Base-by-base conservation (phyloP, 2,797 vertebrate species). In the Labeo calbasu region DNA sequence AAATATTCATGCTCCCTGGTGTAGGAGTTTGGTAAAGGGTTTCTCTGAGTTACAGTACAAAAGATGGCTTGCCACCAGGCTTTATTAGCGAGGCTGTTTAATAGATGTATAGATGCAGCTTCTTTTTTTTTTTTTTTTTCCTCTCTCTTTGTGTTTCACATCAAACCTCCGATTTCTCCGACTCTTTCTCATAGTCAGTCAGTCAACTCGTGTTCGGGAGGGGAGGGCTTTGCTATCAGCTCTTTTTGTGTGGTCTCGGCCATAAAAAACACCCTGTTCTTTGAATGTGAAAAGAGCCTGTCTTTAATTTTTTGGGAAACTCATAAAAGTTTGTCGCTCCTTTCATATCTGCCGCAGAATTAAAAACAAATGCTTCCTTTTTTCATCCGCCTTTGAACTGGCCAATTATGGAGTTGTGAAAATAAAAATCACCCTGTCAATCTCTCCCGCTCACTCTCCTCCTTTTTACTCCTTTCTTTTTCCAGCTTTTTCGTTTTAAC, bases 351-450 rank as follows among this genome's bases (percentile, higher is more conserved):
- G 94, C 93, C 87, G 92, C 93, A 86, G 94, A 96, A 98, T 98
- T 96, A 95, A 96, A 98, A 98, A 97, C 97, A 98, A 98, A 98
- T 98, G 97, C 93, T 93, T 84, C 92, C 89, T 92, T 93, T 92
- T 89, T 91, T 93, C 94, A 88, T 94, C 93, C 93, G 94, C 94
- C 95, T 97, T 97, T 96, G 96, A 97, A 96, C 96, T 94, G 95
- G 93, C 96, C 96, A 98, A 97, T 98, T 98, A 97, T 88, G 89
- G 95, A 98, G 95, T 97, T 97, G 97, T 97, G 98, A 99, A 97
- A 98, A 98, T 97, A 96, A 96, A 93, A 94, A 93, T 94, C 91
- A 90, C 90, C 92, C 91, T 89, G 89, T 93, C 92, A 90, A 92
- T 94, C 92, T 92, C 87, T 88, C 87, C 88, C 84, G 84, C 87